Base-by-base conservation (phyloP, 2,113 vertebrate genomes). In the Dendropsophus ebraccatus region DNA sequence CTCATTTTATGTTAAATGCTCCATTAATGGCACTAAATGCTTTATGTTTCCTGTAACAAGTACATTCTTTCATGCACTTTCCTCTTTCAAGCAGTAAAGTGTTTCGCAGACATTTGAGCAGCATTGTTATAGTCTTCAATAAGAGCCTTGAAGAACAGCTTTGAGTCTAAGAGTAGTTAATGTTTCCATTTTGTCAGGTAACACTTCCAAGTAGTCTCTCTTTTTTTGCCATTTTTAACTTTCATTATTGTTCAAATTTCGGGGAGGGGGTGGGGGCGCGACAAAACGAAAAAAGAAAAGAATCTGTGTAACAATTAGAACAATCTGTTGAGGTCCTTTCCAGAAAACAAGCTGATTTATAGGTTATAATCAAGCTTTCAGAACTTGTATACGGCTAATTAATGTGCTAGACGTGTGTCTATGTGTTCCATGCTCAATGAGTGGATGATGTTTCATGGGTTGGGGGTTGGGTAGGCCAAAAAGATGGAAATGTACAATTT, bases 71-170 rank as follows among this genome's bases (percentile, higher is more conserved):
- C 21, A 23, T 21, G 67, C 19, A 41, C 67, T 41, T 41, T 41
- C 41, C 32, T 41, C 17, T 70, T 41, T 17, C 67, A 70, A 70
- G 67, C 67, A 23, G 32, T 70, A 70, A 70, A 70, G 67, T 70
- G 35, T 70, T 30, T 41, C 35, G 37, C 35, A 70, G 67, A 70
- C 35, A 41, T 70, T 41, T 70, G 67, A 70, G 67, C 35, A 41
- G 17, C 35, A 41, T 70, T 70, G 67, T 70, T 37, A 70, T 41
- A 41, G 32, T 70, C 67, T 70, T 70, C 67, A 41, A 41, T 70
- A 70, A 70, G 67, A 70, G 67, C 35, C 35, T 70, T 41, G 35
- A 70, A 70, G 67, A 70, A 41, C 17, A 70, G 67, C 67, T 70
- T 70, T 41, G 67, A 70, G 35, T 37, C 67, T 70, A 41, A 70